Evolutionary conservation across 1,140 invertebrate species (phyloP), one percentile per base, ranked within the genome.

Genomic region (Drosophila gunungcola): DNA sequence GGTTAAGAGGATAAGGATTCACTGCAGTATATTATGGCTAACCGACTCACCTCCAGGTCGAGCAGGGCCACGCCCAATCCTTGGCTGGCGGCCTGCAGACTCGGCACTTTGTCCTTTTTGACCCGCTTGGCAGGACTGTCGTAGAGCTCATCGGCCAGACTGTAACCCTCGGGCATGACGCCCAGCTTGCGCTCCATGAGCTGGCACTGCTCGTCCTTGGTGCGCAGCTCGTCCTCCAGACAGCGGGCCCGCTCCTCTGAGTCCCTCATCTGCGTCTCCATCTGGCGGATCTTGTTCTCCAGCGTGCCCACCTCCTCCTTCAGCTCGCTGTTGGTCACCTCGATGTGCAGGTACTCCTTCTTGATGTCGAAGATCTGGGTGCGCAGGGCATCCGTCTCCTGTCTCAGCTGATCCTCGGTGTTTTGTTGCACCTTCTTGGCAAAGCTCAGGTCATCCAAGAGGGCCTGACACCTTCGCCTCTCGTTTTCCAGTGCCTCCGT

Each of bases 311-410:
- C 94, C 92, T 94, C 94, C 88, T 95, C 94, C 58, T 93, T 93
- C 0, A 95, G 81, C 77, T 94, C 94, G 34, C 93, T 92, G 68
- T 94, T 94, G n/a, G 93, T 94, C 9, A 94, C 93, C 68, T 94
- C 94, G 32, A 94, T 85, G 41, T 94, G 93, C 73, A 94, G 91
- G 49, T 93, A 92, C 46, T 93, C 93, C 86, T 94, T 94, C 60
- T 90, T 92, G 3, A 93, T 77, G 41, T 94, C 91, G 1, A 88
- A 92, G 29, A 94, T 80, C 73, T 94, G 93, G 38, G 92, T 93
- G 38, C 93, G 93, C 43, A 94, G 89, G 7, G 70, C 65, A 5
- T 94, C 93, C 29, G 94, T 68, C 60, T 94, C 93, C 21, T 91
- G 92, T 27, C 92, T 76, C 52, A 93, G 92, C 21, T 86, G 84